Conservation (phyloP, 2,797 vertebrate species). For the Cephalopachus bancanus region DNA sequence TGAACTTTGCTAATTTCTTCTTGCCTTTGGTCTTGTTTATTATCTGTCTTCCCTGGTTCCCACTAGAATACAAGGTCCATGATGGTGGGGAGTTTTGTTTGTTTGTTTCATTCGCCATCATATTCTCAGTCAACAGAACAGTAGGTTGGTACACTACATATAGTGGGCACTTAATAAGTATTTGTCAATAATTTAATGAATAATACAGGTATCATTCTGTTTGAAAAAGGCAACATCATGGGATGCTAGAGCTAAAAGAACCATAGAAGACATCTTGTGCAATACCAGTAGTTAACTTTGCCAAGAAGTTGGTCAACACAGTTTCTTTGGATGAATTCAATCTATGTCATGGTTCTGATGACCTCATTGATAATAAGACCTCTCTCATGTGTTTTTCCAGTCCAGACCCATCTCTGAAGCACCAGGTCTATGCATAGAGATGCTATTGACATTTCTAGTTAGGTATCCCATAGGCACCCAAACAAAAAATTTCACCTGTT, state of each 20-base stretch:
- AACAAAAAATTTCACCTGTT: background rate
- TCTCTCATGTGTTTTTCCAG: background rate
- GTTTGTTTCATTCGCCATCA: background rate
- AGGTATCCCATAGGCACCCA: background rate
- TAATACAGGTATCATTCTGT: background rate
- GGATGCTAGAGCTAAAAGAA: background rate
- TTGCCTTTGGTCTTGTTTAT: background rate
- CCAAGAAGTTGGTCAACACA: background rate
- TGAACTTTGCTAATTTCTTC: background rate
- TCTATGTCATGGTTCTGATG: background rate
- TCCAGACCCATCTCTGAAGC: background rate
- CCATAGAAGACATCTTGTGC: background rate
- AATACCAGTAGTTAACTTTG: background rate
- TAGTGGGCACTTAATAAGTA: background rate
- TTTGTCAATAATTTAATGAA: conserved; percentile 3
- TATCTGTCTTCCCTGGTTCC: background rate
- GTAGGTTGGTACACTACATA: background rate
- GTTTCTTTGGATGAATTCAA: background rate
- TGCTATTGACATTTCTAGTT: conserved; percentile 24
- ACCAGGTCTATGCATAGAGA: background rate
- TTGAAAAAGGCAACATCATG: background rate
- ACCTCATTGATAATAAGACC: background rate
- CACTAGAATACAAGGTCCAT: background rate
- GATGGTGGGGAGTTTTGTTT: background rate
- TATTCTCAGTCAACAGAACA: background rate